Evolutionary conservation across 2,888 invertebrate species (phyloP), one percentile per base, ranked within the genome.

Genomic region (Dione juno): DNA sequence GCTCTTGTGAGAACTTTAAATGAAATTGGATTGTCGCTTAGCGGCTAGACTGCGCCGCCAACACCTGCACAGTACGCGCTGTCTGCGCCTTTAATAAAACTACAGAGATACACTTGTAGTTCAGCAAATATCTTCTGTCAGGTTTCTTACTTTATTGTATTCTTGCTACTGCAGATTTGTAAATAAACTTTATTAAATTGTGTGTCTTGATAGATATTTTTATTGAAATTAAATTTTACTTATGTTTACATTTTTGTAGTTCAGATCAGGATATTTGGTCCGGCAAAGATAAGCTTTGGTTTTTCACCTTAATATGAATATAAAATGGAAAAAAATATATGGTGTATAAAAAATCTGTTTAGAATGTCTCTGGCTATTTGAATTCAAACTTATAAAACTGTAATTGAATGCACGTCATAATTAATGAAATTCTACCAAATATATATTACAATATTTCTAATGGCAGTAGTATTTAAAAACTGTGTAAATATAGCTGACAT

Each of bases 1-100:
- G 37, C 43, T 59, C 58, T 64, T 57, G 65, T 41, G 65, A 19
- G 43, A 67, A 67, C 45, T 64, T 71, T 54, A 63, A 70, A 67
- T 63, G 40, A 54, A 70, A 70, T 71, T 67, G 67, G 35, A 71
- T 67, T 70, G 70, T 67, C 57, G 64, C 57, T 64, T 59, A 68
- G 67, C 61, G 61, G 43, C 53, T 48, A 68, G 63, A 54, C 63
- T 54, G 3, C 54, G 58, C 53, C 45, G 53, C 35, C 61, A 45
- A 43, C 68, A 68, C 68, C 68, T 68, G 53, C 61, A 68, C 13
- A n/a, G 9, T 10, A 28, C 28, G 28, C 28, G 28, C 28, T 2
- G 28, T 28, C 28, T 28, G 28, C 28, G 28, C 28, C 28, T 28
- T 28, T 28, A 28, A 28, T 28, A 28, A 67, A 68, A 68, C 61